phyloP scores from a whole-genome alignment of 2,797 vertebrate genomes.

The Ara ararauna region DNA sequence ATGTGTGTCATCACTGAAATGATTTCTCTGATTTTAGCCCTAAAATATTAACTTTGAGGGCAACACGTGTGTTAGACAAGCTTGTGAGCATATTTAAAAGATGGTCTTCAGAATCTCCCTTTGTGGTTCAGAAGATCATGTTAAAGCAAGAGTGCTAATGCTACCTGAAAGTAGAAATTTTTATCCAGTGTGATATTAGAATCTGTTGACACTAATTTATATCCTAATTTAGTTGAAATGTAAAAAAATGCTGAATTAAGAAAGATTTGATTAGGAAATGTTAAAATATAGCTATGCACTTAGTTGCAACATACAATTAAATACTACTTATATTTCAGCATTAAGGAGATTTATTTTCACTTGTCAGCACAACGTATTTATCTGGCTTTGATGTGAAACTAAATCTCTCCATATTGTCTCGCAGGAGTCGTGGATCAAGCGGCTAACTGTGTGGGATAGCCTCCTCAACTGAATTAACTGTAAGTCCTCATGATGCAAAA shows the following conservation, averaged over 20 bases:
- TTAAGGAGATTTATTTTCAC: slow-evolving; percentile 40
- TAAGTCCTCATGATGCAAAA: background rate
- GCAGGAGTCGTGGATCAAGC: background rate
- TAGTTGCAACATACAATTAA: background rate
- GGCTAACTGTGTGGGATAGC: background rate
- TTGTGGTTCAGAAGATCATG: background rate
- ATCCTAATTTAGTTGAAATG: background rate
- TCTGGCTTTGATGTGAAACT: slow-evolving; percentile 21
- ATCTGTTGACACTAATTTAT: background rate
- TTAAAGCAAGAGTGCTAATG: background rate
- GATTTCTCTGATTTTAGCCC: background rate
- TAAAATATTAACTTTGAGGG: background rate
- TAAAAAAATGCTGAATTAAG: slow-evolving; percentile 10
- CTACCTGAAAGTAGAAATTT: background rate
- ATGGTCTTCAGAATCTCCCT: background rate
- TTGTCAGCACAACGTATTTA: background rate
- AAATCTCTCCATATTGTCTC: background rate
- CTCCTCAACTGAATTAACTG: background rate
- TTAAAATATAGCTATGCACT: background rate
- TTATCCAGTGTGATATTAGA: background rate
- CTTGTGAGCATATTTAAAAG: background rate
- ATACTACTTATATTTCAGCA: background rate
- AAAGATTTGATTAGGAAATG: background rate
- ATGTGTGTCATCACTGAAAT: background rate
- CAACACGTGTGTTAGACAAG: background rate